Conservation (phyloP, 2,113 vertebrate species). For the Pipa parva region DNA sequence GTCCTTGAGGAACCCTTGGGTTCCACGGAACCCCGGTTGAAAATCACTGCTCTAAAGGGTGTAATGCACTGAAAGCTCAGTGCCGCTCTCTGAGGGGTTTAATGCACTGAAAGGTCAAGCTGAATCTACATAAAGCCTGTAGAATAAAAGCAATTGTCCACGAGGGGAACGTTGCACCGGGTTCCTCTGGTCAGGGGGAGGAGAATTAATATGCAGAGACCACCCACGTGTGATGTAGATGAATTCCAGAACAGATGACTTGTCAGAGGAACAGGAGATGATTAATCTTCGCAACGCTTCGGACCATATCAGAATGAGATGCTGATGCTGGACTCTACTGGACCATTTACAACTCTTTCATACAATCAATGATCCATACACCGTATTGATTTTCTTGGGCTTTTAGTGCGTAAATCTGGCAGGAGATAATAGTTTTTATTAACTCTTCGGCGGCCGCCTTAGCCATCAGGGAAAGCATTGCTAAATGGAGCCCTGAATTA, state of each 20-base stretch:
- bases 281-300: background rate
- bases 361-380: constrained; percentile 30
- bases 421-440: constrained; percentile 18
- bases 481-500: no score
- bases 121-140: no score
- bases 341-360: constrained; percentile 30
- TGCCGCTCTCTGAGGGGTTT: no score
- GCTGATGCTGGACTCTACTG: constrained; percentile 17
- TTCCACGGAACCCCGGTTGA: no score
- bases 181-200: no score
- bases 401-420: constrained; percentile 34
- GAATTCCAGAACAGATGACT: background rate
- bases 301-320: background rate
- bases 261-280: background rate
- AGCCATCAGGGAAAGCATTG: no score
- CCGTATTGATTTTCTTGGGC: constrained; percentile 15
- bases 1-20: no score
- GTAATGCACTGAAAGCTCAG: no score
- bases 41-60: no score
- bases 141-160: no score
- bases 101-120: no score
- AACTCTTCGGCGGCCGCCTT: constrained; percentile 13
- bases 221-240: background rate
- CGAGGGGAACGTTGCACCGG: no score
- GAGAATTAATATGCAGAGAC: background rate